Evolutionary conservation across 2,797 vertebrate genomes (phyloP), one percentile per base, ranked within the genome.

Genomic region (Melanogrammus aeglefinus): DNA sequence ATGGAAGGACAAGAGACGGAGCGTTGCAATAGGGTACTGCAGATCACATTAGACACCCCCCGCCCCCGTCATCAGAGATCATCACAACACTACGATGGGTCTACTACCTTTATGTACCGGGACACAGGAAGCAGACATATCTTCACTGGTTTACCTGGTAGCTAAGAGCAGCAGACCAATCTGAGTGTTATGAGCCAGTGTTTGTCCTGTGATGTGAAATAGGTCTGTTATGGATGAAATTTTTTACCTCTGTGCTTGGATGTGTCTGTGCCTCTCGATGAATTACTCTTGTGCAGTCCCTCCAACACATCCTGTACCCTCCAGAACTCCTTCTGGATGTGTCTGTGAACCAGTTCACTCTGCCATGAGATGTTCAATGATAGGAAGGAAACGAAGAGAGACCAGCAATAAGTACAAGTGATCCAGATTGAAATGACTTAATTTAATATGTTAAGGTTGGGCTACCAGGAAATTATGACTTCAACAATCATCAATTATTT

Each of bases 261-360:
- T 0, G 97, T 97, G 87, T 98, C 96, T 0, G 97, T 97, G 83
- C 97, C 97, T 14, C 97, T 93, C 76, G 97, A 97, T 0, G 95
- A 96, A 84, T 97, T 97, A 81, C 94, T 97, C 90, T 99, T 99
- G 89, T 97, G 95, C 80, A 99, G 93, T 73, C 96, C 97, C 86
- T 99, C 97, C 90, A 98, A 94, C 38, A 97, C 96, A 0, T 99
- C 97, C 88, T 99, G 97, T 83, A 99, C 96, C 84, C 96, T 94
- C 96, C 97, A 98, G 90, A 98, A 97, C 90, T 99, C 97, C 91
- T 97, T 99, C 90, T 99, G 97, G 86, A 97, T 96, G 88, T 98
- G 96, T 85, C 94, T 86, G 80, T 93, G 96, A 21, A 97, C 94
- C 85, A 96, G 80, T 86, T 98, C 97, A 0, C 95, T 97, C 97